Conservation (phyloP, 2,113 vertebrate genomes). For the Caloenas nicobarica region DNA sequence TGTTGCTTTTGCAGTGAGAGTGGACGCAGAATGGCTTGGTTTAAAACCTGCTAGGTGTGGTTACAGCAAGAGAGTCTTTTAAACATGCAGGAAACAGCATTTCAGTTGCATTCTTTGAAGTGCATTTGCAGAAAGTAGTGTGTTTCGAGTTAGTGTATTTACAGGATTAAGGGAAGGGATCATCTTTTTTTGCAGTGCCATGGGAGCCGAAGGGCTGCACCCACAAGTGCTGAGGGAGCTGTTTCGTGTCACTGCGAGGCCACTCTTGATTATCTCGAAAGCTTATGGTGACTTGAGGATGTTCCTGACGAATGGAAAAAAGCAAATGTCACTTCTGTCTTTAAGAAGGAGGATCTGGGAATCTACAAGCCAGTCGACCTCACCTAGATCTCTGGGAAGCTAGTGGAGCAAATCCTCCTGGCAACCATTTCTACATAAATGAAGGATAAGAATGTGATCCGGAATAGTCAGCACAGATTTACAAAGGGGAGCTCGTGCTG, state of each 20-base stretch:
- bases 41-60: background rate
- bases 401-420: background rate
- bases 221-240: background rate
- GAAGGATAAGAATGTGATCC: background rate
- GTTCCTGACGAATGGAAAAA: background rate
- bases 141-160: background rate
- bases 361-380: background rate
- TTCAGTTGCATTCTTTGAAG: background rate
- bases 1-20: background rate
- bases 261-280: background rate
- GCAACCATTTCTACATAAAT: background rate
- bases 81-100: background rate
- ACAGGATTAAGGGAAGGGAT: background rate
- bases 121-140: background rate
- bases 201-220: background rate
- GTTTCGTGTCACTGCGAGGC: background rate
- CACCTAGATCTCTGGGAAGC: background rate
- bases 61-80: background rate
- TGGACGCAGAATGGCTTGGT: background rate
- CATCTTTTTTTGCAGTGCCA: background rate
- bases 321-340: background rate
- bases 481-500: background rate
- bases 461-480: background rate
- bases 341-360: background rate
- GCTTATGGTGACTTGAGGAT: background rate